phyloP scores from a whole-genome alignment of 2,113 vertebrate species.

The Brachyhypopomus occidentalis region DNA sequence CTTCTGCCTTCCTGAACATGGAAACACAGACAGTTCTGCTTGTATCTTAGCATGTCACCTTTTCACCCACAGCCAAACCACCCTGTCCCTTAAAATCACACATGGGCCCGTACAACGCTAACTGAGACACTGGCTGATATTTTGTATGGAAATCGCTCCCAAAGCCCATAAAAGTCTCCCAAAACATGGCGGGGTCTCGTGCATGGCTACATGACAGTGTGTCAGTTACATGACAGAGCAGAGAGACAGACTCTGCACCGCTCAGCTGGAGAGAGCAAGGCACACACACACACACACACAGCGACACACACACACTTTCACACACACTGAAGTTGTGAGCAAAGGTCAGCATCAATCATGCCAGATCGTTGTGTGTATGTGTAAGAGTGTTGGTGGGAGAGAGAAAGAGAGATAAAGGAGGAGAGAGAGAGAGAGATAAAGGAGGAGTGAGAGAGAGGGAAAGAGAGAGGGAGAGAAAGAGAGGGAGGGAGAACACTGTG shows the following conservation, averaged over 20 bases:
- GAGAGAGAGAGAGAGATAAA: not conserved
- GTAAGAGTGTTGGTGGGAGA: not conserved
- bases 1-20: not conserved
- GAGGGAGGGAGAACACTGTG: conserved; percentile 21
- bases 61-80: conserved; percentile 25
- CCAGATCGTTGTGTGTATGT: conserved; percentile 12
- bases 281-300: conserved; percentile 10
- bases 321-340: conserved; percentile 9
- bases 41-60: conserved; percentile 42
- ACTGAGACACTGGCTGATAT: conserved; percentile 25
- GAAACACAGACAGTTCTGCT: conserved; percentile 38
- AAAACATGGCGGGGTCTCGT: conserved; percentile 23
- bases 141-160: conserved; percentile 31
- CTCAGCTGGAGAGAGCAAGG: not conserved
- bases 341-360: conserved; percentile 51
- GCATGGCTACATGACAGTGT: conserved; percentile 33
- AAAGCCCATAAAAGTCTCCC: conserved; percentile 15
- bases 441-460: not conserved
- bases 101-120: not conserved
- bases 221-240: conserved; percentile 33
- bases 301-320: conserved; percentile 18
- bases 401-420: not conserved
- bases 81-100: conserved; percentile 16
- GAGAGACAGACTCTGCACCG: not conserved
- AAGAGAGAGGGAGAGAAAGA: not conserved